Percentiles rank a stretch among this genome's conserved stretches.
Evolutionary conservation across 2,888 invertebrate genomes (phyloP).

Genomic region (Microctonus brassicae): DNA sequence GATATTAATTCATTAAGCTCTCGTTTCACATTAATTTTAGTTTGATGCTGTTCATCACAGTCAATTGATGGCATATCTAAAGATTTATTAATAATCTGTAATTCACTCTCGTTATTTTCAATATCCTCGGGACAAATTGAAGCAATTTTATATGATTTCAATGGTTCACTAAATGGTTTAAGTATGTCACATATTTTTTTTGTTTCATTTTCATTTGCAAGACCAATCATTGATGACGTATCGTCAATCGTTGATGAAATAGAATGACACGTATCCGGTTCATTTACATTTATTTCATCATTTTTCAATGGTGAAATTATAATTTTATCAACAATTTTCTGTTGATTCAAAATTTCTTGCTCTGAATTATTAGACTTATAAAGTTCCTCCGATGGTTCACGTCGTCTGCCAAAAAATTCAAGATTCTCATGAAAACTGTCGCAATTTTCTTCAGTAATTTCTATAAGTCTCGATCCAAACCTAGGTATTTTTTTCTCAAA

Average conservation of each 20-base stretch:
- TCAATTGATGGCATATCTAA: conserved; percentile 66
- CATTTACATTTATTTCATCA: conserved; percentile 5
- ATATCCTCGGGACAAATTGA: neutral
- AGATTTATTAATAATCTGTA: conserved; percentile 54
- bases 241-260: conserved; percentile 19
- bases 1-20: conserved; percentile 38
- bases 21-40: conserved; percentile 51
- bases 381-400: conserved; percentile 49
- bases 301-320: conserved; percentile 30
- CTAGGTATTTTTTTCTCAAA: conserved; percentile 44
- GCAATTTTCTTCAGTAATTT: conserved; percentile 65
- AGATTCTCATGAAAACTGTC: conserved; percentile 66
- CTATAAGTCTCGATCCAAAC: conserved; percentile 57
- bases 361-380: conserved; percentile 43
- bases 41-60: conserved; percentile 59
- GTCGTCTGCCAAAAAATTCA: conserved; percentile 61
- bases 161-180: conserved; percentile 19
- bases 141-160: conserved; percentile 25
- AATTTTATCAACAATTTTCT: conserved; percentile 37
- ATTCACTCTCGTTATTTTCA: conserved; percentile 25
- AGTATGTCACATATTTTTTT: neutral
- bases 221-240: neutral
- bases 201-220: neutral
- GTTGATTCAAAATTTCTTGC: conserved; percentile 41
- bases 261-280: conserved; percentile 13